phyloP scores from a whole-genome alignment of 2,113 vertebrate species.

The Cyanoliseus patagonus region DNA sequence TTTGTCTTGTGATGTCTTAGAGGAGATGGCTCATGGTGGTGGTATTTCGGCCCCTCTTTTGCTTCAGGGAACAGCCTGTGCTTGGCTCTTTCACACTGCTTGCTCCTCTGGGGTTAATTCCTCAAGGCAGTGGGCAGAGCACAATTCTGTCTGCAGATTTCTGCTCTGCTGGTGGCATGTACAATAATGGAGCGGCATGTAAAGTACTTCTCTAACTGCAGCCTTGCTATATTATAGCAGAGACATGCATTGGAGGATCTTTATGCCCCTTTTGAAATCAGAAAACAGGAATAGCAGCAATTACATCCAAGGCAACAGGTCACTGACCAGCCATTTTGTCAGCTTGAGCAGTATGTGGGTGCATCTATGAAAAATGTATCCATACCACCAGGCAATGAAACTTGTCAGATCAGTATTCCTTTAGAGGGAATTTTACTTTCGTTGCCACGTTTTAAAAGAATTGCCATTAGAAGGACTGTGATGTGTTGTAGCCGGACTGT shows the following conservation, averaged over 20 bases:
- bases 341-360: background rate
- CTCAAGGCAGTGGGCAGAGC: background rate
- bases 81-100: background rate
- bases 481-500: no score
- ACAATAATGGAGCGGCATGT: background rate
- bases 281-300: slow-evolving; percentile 6
- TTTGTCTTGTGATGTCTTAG: background rate
- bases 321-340: background rate
- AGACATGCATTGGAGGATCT: background rate
- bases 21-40: background rate
- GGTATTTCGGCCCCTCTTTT: background rate
- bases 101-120: background rate
- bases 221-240: slow-evolving; percentile 9
- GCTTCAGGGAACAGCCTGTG: background rate
- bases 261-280: slow-evolving; percentile 25
- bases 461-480: background rate
- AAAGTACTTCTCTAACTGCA: slow-evolving; percentile 1
- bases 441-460: background rate
- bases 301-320: background rate
- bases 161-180: background rate
- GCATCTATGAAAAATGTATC: background rate
- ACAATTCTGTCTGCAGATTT: background rate
- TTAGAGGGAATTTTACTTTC: background rate
- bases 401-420: background rate
- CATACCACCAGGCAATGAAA: background rate